These are phyloP conservation scores for Amblyopsis hoosieri DNA, from an alignment of 2,797 vertebrate genomes.

Conservation along the genomic window DNA sequence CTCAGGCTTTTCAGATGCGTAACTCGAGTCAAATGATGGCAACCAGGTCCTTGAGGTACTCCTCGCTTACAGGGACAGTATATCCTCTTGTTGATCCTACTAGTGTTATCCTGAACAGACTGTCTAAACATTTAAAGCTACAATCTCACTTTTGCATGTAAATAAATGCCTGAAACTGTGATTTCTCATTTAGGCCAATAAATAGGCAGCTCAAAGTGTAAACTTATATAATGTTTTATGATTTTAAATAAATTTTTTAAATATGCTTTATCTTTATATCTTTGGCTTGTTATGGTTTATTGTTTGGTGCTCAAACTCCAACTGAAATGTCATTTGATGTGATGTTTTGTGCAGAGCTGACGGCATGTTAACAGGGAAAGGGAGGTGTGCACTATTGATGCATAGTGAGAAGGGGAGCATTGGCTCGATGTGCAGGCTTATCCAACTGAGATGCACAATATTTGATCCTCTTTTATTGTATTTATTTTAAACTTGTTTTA, in stretches of 20 bases:
- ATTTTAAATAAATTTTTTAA: slow-evolving; percentile 66
- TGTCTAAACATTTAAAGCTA: no score
- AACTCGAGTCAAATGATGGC: neutral
- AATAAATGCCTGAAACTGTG: neutral
- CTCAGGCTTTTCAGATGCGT: neutral
- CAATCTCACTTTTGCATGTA: neutral
- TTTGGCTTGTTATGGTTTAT: neutral
- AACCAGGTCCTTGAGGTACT: neutral
- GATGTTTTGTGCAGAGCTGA: slow-evolving; percentile 33
- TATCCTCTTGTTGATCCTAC: no score
- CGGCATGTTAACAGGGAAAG: neutral
- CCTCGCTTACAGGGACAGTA: no score
- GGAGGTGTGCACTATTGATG: neutral
- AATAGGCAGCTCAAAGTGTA: neutral
- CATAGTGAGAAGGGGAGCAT: slow-evolving; percentile 38
- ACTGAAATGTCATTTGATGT: neutral
- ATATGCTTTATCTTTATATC: neutral
- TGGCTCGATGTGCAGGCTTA: slow-evolving; percentile 47
- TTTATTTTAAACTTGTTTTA: neutral
- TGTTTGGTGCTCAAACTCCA: neutral
- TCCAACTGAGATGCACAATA: slow-evolving; percentile 58
- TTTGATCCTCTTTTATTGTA: slow-evolving; percentile 45
- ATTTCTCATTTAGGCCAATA: no score
- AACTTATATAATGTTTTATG: slow-evolving; percentile 30
- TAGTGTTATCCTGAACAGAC: no score